Conservation (phyloP, 2,888 invertebrate genomes). For the Drosophila mettleri region DNA sequence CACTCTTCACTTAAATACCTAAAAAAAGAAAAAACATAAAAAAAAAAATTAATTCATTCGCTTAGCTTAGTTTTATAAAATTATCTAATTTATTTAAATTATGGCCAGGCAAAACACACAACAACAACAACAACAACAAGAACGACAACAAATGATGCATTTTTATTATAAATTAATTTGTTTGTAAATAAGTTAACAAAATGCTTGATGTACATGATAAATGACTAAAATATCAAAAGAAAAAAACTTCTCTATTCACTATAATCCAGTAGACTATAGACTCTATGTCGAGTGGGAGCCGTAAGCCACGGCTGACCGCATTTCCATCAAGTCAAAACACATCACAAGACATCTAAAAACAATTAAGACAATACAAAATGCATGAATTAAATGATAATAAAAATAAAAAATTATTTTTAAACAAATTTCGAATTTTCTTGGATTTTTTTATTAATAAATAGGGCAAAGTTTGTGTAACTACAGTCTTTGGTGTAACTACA, state of each 20-base stretch:
- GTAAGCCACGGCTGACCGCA: slow-evolving; percentile 32
- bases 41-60: slow-evolving; percentile 40
- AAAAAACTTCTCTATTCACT: slow-evolving; percentile 39
- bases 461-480: neutral
- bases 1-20: slow-evolving; percentile 30
- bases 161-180: slow-evolving; percentile 73
- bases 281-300: slow-evolving; percentile 24
- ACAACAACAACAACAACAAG: slow-evolving; percentile 41
- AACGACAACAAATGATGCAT: slow-evolving; percentile 58
- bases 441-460: too few species aligned
- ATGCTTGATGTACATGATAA: slow-evolving; percentile 64
- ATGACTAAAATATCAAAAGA: slow-evolving; percentile 43
- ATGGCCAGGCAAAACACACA: slow-evolving; percentile 58
- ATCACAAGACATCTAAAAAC: slow-evolving; percentile 26
- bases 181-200: slow-evolving; percentile 78
- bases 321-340: slow-evolving; percentile 68
- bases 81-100: slow-evolving; percentile 76
- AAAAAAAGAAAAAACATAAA: slow-evolving; percentile 7
- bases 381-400: slow-evolving; percentile 50
- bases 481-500: too few species aligned
- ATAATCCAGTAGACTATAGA: slow-evolving; percentile 17
- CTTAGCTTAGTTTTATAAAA: slow-evolving; percentile 73
- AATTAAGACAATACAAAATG: slow-evolving; percentile 40
- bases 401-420: slow-evolving; percentile 40
- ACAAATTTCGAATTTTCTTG: neutral